Evolutionary conservation across 2,888 invertebrate genomes (phyloP).

Genomic region (Drosophila demipolita): DNA sequence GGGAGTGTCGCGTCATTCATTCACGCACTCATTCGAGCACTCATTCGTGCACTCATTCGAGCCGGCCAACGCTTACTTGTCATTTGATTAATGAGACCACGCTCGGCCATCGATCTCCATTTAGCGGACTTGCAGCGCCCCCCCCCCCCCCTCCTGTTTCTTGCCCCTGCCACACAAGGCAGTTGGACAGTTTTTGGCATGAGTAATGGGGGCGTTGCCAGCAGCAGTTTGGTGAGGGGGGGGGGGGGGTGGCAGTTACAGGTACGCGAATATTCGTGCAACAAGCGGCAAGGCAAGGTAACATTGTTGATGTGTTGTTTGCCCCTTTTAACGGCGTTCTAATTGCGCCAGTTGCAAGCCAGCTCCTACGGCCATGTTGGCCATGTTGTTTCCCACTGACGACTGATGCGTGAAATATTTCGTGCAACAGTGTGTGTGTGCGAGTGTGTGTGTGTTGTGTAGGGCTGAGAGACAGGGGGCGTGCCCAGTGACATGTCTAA

Average conservation of each 20-base stretch:
- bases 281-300: constrained; percentile 5
- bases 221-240: constrained; percentile 19
- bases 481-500: constrained; percentile 77
- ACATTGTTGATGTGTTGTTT: constrained; percentile 44
- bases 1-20: constrained; percentile 48
- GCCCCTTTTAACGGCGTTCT: constrained; percentile 78
- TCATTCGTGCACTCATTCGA: constrained; percentile 38
- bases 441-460: constrained; percentile 6
- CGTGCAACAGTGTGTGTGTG: background rate
- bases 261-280: constrained; percentile 51
- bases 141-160: too few species aligned
- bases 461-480: constrained; percentile 45
- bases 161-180: background rate
- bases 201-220: constrained; percentile 79
- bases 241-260: constrained; percentile 34
- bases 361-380: constrained; percentile 62
- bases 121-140: constrained; percentile 61
- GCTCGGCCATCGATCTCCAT: constrained; percentile 84
- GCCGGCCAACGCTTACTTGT: constrained; percentile 71
- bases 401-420: constrained; percentile 74
- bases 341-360: constrained; percentile 63
- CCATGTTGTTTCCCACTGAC: constrained; percentile 26
- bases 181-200: constrained; percentile 50
- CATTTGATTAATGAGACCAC: constrained; percentile 84
- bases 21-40: constrained; percentile 50